These are phyloP conservation scores for Coleophora flavipennella DNA, from an alignment of 2,888 invertebrate species.

Conservation along the genomic window DNA sequence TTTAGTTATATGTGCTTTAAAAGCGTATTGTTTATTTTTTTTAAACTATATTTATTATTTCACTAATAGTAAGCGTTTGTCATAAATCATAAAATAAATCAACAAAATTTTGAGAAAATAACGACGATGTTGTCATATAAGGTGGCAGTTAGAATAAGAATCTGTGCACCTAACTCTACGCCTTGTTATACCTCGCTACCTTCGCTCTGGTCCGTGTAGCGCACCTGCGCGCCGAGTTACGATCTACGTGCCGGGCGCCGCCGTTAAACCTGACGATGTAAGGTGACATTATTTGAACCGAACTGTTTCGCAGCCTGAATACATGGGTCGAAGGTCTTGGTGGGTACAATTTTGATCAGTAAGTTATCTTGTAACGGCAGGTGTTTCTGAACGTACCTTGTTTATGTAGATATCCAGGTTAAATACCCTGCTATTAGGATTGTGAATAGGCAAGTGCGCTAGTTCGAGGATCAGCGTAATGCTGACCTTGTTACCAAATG, in stretches of 20 bases:
- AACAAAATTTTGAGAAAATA: no score
- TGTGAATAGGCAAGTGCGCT: background rate
- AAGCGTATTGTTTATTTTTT: no score
- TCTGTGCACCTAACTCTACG: no score
- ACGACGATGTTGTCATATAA: no score
- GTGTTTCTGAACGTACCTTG: background rate
- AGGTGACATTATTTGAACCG: background rate
- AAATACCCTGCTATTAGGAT: no score
- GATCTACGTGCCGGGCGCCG: background rate
- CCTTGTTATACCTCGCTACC: no score
- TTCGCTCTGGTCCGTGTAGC: background rate
- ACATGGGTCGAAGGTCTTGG: background rate
- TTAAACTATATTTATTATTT: no score
- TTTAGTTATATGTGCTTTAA: no score
- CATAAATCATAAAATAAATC: no score
- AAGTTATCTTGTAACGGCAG: background rate
- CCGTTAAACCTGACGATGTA: slow-evolving; percentile 1
- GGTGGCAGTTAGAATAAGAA: no score
- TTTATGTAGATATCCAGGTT: background rate
- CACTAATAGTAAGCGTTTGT: no score
- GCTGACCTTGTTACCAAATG: no score
- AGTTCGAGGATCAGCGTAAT: background rate
- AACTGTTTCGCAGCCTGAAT: background rate
- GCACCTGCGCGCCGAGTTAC: background rate
- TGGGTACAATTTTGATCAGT: background rate